Percentiles rank a stretch among this genome's conserved stretches.
These are phyloP conservation scores for Prietella phreatophila DNA, from an alignment of 2,113 vertebrate species.

Conservation along the genomic window DNA sequence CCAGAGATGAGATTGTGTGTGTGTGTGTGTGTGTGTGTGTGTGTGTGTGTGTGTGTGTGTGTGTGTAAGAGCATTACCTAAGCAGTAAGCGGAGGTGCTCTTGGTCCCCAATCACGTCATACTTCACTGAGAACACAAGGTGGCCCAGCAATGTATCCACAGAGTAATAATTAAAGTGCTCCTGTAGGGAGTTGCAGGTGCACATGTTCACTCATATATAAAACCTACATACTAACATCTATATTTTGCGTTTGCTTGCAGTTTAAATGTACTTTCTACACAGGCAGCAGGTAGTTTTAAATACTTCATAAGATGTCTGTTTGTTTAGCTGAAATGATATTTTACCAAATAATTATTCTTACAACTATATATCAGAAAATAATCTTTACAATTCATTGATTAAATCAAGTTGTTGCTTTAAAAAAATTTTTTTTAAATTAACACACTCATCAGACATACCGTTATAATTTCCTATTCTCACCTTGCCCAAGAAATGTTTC, in stretches of 20 bases:
- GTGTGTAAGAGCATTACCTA: slow-evolving; percentile 70
- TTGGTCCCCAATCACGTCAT: slow-evolving; percentile 92
- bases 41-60: slow-evolving; percentile 6
- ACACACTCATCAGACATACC: not conserved
- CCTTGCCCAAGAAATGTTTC: slow-evolving; percentile 93
- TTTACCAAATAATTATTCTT: not conserved
- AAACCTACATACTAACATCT: not conserved
- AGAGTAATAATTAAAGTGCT: slow-evolving; percentile 98
- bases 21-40: not conserved
- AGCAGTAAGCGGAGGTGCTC: slow-evolving; percentile 92
- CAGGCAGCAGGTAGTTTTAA: not conserved
- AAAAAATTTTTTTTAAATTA: too few relatives aligned
- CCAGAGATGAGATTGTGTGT: not conserved
- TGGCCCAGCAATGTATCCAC: slow-evolving; percentile 86
- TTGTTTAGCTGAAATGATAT: not conserved
- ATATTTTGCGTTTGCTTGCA: not conserved
- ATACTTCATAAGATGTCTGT: not conserved
- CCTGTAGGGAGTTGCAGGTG: slow-evolving; percentile 68
- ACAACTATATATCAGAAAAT: too few relatives aligned
- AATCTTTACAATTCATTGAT: not conserved
- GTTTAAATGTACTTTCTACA: not conserved
- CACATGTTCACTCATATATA: slow-evolving; percentile 21
- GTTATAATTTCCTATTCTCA: slow-evolving; percentile 52
- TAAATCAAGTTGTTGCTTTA: too few relatives aligned
- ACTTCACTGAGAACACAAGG: slow-evolving; percentile 94